A percentile compares a stretch with the other conserved stretches of the same genome.
Conservation (phyloP, 2,888 invertebrate species). For the Lutraria lutraria region DNA sequence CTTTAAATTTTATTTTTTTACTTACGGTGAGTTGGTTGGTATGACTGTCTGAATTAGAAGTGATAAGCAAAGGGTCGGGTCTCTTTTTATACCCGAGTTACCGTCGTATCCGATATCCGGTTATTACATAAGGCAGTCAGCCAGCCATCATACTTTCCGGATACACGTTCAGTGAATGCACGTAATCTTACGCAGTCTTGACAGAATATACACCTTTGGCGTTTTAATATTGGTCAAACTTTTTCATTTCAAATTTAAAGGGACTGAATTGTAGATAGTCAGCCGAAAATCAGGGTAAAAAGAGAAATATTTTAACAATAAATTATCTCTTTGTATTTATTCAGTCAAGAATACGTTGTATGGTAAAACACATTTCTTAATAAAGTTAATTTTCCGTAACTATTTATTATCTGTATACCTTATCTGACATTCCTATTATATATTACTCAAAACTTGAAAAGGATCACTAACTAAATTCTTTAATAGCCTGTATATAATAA, state of each 20-base stretch:
- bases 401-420: too few species aligned
- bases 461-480: too few species aligned
- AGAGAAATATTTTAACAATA: too few species aligned
- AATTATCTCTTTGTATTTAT: too few species aligned
- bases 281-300: too few species aligned
- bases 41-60: not conserved
- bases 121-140: slow-evolving; percentile 16
- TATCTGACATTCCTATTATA: too few species aligned
- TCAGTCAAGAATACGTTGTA: too few species aligned
- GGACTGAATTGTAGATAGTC: too few species aligned
- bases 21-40: not conserved
- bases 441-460: too few species aligned
- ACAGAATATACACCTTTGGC: slow-evolving; percentile 19
- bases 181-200: slow-evolving; percentile 10
- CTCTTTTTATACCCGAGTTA: slow-evolving; percentile 13
- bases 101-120: not conserved
- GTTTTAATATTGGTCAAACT: not conserved
- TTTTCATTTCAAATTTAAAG: not conserved
- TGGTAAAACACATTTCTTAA: too few species aligned
- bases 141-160: not conserved
- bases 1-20: not conserved
- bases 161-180: not conserved
- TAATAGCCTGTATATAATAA: too few species aligned
- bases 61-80: not conserved
- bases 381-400: too few species aligned